These are phyloP conservation scores for Apis florea DNA, from an alignment of 1,140 invertebrate species.

Conservation along the genomic window DNA sequence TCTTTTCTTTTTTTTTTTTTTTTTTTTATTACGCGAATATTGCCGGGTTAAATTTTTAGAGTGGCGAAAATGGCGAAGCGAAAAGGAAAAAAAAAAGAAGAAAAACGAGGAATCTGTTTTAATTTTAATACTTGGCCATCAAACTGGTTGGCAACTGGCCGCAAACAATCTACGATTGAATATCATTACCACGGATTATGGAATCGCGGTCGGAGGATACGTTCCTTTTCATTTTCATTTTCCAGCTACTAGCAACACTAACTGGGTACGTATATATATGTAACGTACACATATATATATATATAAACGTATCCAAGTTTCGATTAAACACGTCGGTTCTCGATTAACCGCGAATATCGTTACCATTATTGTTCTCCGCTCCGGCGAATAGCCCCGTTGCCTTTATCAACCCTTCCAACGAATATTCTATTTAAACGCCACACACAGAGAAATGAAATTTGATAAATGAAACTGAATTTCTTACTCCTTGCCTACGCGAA, in stretches of 20 bases:
- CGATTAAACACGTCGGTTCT: neutral
- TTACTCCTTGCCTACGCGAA: neutral
- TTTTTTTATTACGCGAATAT: too few relatives aligned
- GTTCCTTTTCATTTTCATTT: neutral
- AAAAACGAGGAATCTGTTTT: too few relatives aligned
- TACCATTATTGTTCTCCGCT: neutral
- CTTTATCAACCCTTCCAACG: neutral
- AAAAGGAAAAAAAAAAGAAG: too few relatives aligned
- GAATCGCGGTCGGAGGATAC: neutral
- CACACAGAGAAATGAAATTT: neutral
- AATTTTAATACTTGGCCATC: too few relatives aligned
- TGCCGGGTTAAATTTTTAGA: too few relatives aligned
- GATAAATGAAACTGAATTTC: neutral
- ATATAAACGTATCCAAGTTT: neutral
- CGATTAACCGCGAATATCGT: slow-evolving; percentile 28
- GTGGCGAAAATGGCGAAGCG: too few relatives aligned
- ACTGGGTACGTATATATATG: too few relatives aligned
- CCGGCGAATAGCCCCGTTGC: neutral
- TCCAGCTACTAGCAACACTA: neutral
- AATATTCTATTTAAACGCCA: neutral
- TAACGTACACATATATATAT: too few relatives aligned
- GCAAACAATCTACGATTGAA: too few relatives aligned
- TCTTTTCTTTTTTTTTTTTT: too few relatives aligned
- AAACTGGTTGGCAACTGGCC: too few relatives aligned
- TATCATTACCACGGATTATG: too few relatives aligned